phyloP scores from a whole-genome alignment of 2,113 vertebrate species.

The Chionomys nivalis region DNA sequence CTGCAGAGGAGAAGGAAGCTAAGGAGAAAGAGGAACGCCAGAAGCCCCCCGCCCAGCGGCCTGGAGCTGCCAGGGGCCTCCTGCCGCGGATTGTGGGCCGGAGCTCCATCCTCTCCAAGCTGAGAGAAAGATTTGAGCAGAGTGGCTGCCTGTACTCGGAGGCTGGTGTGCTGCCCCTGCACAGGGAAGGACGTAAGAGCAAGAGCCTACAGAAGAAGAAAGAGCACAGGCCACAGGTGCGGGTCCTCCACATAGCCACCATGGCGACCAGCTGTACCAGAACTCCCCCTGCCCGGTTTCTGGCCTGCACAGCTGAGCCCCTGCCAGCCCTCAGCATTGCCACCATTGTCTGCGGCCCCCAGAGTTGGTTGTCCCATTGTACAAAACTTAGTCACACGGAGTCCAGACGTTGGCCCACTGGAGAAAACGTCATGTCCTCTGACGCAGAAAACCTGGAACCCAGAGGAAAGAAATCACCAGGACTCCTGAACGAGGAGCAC shows the following conservation, averaged over 20 bases:
- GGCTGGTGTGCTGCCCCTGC: constrained; percentile 46
- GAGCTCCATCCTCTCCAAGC: not conserved
- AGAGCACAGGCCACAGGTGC: constrained; percentile 78
- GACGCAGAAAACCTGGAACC: not conserved
- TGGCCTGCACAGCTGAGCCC: constrained; percentile 79
- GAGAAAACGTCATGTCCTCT: not conserved
- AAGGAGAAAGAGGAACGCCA: constrained; percentile 47
- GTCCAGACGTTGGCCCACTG: not conserved
- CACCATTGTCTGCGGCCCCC: constrained; percentile 81
- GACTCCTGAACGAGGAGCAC: not conserved
- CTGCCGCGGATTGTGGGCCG: constrained; percentile 73
- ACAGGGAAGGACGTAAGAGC: constrained; percentile 64
- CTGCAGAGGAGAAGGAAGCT: constrained; percentile 87
- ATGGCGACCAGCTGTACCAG: constrained; percentile 77
- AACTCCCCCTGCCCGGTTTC: constrained; percentile 70
- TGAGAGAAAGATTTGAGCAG: constrained; percentile 90
- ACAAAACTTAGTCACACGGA: constrained; percentile 1
- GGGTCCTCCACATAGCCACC: constrained; percentile 64
- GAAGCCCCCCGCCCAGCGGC: constrained; percentile 43
- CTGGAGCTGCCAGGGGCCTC: not conserved
- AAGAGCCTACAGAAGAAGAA: constrained; percentile 57
- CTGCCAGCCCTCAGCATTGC: constrained; percentile 79
- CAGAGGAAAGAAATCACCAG: not conserved
- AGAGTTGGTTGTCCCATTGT: constrained; percentile 80
- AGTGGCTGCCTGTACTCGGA: constrained; percentile 82